Conservation (phyloP, 2,888 invertebrate genomes). For the Caenorhabditis japonica region DNA sequence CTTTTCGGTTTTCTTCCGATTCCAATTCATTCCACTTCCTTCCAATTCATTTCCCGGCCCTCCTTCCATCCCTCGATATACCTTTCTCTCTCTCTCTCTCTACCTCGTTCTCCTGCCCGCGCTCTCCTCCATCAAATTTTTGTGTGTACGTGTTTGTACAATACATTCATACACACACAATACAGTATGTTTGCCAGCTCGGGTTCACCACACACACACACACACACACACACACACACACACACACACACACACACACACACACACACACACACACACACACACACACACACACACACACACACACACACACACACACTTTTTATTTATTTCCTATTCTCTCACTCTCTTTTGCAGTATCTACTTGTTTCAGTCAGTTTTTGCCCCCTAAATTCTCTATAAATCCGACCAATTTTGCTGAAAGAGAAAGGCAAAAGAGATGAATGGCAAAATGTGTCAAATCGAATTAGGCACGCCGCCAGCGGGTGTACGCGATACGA, state of each 20-base stretch:
- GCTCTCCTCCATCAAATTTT: slow-evolving; percentile 42
- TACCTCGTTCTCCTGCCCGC: slow-evolving; percentile 17
- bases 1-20: slow-evolving; percentile 16
- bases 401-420: neutral
- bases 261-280: too few relatives aligned
- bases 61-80: neutral
- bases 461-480: slow-evolving; percentile 43
- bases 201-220: too few relatives aligned
- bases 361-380: neutral
- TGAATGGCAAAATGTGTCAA: slow-evolving; percentile 38
- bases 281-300: too few relatives aligned
- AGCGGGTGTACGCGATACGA: too few relatives aligned
- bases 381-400: slow-evolving; percentile 17
- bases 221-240: too few relatives aligned
- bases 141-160: slow-evolving; percentile 46
- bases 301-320: too few relatives aligned
- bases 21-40: slow-evolving; percentile 38
- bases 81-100: slow-evolving; percentile 6
- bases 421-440: slow-evolving; percentile 11
- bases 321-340: too few relatives aligned
- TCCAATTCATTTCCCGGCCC: slow-evolving; percentile 24
- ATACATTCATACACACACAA: slow-evolving; percentile 49
- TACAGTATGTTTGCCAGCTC: slow-evolving; percentile 48
- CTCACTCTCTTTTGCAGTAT: too few relatives aligned
- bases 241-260: too few relatives aligned